Evolutionary conservation across 2,888 invertebrate genomes (phyloP).

Genomic region (Terebella lapidaria): DNA sequence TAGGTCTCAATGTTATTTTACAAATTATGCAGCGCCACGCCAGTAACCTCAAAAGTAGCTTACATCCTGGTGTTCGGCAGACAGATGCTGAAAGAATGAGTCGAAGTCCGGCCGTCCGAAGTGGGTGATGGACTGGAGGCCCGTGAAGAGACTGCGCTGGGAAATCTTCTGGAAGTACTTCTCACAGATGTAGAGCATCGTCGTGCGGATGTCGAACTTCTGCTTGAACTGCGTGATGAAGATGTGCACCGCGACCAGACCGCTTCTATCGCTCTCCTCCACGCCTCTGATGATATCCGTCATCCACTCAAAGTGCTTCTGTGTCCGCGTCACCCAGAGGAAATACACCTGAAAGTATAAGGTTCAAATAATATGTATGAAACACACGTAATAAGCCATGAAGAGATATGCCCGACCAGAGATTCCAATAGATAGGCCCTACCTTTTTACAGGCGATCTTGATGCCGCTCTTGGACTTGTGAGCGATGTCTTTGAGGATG

Average conservation of each 20-base stretch:
- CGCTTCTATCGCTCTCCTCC: constrained; percentile 57
- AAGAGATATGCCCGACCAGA: too few species aligned
- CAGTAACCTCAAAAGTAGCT: too few species aligned
- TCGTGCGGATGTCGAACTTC: constrained; percentile 64
- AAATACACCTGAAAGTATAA: constrained; percentile 58
- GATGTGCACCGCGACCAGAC: constrained; percentile 60
- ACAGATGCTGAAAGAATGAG: constrained; percentile 56
- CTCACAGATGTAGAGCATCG: constrained; percentile 62
- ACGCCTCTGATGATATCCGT: constrained; percentile 62
- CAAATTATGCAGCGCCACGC: too few species aligned
- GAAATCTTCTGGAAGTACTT: constrained; percentile 61
- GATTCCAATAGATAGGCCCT: too few species aligned
- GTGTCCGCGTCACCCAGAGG: constrained; percentile 63
- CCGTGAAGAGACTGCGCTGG: constrained; percentile 60
- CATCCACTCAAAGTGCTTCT: constrained; percentile 66
- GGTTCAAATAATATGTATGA: background rate
- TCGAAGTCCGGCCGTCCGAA: constrained; percentile 60
- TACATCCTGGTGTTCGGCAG: constrained; percentile 55
- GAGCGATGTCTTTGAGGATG: constrained; percentile 62
- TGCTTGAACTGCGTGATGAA: constrained; percentile 65
- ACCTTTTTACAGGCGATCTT: constrained; percentile 52
- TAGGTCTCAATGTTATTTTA: too few species aligned
- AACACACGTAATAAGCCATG: too few species aligned
- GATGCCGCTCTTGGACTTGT: constrained; percentile 39
- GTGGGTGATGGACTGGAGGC: constrained; percentile 60